Evolutionary conservation across 2,888 invertebrate genomes (phyloP).

Genomic region (Agrenia bidenticulata): DNA sequence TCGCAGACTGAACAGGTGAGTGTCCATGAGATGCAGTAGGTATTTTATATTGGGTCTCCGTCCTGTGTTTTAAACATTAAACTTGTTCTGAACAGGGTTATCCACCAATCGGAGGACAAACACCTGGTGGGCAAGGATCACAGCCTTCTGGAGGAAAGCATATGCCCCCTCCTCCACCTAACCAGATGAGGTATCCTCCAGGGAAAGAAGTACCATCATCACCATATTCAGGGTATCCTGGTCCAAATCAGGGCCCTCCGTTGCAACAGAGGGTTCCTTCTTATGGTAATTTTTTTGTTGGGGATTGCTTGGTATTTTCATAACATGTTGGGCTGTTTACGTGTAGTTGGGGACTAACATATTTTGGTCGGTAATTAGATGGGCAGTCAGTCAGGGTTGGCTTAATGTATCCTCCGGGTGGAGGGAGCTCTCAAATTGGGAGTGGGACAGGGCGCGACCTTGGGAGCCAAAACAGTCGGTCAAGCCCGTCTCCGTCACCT

Average conservation of each 20-base stretch:
- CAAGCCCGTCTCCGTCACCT: conserved; percentile 50
- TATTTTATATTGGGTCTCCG: neutral
- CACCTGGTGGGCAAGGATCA: conserved; percentile 19
- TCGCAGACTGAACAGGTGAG: conserved; percentile 50
- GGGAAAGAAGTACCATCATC: conserved; percentile 39
- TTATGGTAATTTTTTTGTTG: conserved; percentile 44
- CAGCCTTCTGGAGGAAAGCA: conserved; percentile 43
- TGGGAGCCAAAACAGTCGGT: conserved; percentile 44
- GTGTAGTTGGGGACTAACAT: neutral
- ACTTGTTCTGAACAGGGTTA: conserved; percentile 38
- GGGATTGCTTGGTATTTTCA: too few species aligned
- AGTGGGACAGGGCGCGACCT: conserved; percentile 53
- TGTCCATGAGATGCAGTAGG: too few species aligned
- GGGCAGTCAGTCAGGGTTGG: conserved; percentile 41
- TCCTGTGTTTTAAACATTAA: too few species aligned
- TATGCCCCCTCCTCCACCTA: conserved; percentile 46
- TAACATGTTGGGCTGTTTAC: neutral
- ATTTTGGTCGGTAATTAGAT: conserved; percentile 23
- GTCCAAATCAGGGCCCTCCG: conserved; percentile 37
- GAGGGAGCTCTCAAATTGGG: conserved; percentile 35
- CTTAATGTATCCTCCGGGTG: conserved; percentile 54
- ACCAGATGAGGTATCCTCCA: conserved; percentile 47
- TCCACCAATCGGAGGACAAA: conserved; percentile 31
- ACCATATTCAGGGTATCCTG: conserved; percentile 43
- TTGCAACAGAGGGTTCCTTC: conserved; percentile 49